Evolutionary conservation across 2,888 invertebrate species (phyloP).

Genomic region (Diachrysia chrysitis): DNA sequence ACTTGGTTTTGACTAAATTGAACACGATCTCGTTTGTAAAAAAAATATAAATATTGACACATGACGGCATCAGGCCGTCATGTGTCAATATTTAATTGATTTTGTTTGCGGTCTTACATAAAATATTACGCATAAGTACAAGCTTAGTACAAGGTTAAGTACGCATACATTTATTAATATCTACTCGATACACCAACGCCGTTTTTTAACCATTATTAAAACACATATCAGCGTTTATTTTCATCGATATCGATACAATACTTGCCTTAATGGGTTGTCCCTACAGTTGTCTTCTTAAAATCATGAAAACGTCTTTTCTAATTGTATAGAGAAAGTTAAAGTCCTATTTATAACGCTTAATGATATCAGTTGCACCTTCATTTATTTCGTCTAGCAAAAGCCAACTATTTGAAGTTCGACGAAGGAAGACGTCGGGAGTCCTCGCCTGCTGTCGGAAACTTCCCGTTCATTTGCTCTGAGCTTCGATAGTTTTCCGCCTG

Average conservation of each 20-base stretch:
- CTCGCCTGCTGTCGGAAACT: conserved; percentile 72
- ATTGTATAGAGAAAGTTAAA: conserved; percentile 2
- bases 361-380: conserved; percentile 43
- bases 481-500: conserved; percentile 82
- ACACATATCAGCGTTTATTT: neutral
- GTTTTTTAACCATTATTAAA: neutral
- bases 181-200: neutral
- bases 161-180: neutral
- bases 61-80: neutral
- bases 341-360: conserved; percentile 37
- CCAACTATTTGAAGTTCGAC: conserved; percentile 62
- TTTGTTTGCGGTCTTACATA: conserved; percentile 1
- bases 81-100: neutral
- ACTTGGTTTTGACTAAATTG: conserved; percentile 18
- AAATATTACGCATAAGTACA: neutral
- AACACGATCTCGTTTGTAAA: conserved; percentile 8
- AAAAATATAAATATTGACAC: too few species aligned
- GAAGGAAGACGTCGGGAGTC: conserved; percentile 69
- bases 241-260: too few species aligned
- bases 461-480: conserved; percentile 75
- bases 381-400: conserved; percentile 49
- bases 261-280: too few species aligned
- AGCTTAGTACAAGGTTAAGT: conserved; percentile 3
- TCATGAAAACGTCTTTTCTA: neutral
- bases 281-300: too few species aligned